A percentile compares a stretch with the other conserved stretches of the same genome.
These are phyloP conservation scores for Xiphorhynchus erythropygius DNA, from an alignment of 2,797 vertebrate species.

Conservation along the genomic window DNA sequence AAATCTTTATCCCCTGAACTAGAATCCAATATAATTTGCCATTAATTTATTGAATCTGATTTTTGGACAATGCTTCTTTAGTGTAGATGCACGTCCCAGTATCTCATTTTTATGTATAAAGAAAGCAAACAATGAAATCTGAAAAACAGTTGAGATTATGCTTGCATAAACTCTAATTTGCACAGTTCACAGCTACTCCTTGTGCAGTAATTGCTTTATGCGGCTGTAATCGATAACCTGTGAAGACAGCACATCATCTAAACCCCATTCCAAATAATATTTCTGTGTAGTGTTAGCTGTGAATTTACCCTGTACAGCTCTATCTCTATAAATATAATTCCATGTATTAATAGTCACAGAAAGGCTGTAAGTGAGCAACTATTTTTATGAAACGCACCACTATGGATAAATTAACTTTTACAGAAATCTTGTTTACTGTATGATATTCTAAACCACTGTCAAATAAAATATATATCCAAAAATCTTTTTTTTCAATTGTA, in stretches of 20 bases:
- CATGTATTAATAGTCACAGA: constrained; percentile 96
- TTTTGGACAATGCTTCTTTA: constrained; percentile 83
- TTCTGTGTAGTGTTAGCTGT: constrained; percentile 97
- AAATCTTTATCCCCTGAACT: constrained; percentile 77
- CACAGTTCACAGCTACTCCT: constrained; percentile 86
- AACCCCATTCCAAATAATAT: constrained; percentile 88
- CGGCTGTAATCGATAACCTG: constrained; percentile 87
- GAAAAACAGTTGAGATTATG: constrained; percentile 73
- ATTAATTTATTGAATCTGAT: constrained; percentile 81
- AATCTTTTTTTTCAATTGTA: constrained; percentile 71
- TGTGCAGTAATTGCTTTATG: constrained; percentile 86
- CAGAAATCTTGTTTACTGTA: constrained; percentile 99
- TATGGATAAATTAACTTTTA: constrained; percentile 99
- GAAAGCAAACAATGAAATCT: constrained; percentile 67
- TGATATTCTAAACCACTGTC: constrained; percentile 98
- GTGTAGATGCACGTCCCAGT: constrained; percentile 79
- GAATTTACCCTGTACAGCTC: constrained; percentile 97
- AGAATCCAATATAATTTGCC: constrained; percentile 76
- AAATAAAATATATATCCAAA: constrained; percentile 92
- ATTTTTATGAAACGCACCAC: constrained; percentile 99
- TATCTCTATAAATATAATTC: constrained; percentile 98
- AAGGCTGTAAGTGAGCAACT: constrained; percentile 98
- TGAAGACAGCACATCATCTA: constrained; percentile 91
- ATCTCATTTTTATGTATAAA: constrained; percentile 80
- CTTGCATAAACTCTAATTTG: constrained; percentile 82